phyloP scores from a whole-genome alignment of 2,888 invertebrate genomes.

The Microctonus aethiopoides region DNA sequence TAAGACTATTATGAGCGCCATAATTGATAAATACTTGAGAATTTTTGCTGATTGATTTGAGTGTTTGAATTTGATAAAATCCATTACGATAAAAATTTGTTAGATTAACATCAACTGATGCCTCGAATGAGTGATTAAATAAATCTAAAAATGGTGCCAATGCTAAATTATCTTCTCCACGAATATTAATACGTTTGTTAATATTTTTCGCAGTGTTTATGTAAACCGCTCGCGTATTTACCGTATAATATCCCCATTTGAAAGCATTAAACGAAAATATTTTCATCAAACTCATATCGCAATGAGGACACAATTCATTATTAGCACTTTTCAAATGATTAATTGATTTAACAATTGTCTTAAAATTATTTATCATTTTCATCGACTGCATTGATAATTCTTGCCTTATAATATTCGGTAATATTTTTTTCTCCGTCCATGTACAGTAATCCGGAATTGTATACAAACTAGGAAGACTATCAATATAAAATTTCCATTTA shows the following conservation, averaged over 20 bases:
- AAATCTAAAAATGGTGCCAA: constrained; percentile 90
- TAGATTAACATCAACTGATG: constrained; percentile 70
- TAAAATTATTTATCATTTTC: constrained; percentile 48
- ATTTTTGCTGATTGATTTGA: constrained; percentile 71
- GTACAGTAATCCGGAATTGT: constrained; percentile 78
- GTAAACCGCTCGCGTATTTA: constrained; percentile 88
- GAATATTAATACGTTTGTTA: constrained; percentile 43
- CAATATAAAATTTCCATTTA: constrained; percentile 75
- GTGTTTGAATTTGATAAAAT: constrained; percentile 71
- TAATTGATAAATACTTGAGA: constrained; percentile 90
- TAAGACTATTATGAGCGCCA: constrained; percentile 83
- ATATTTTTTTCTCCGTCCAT: constrained; percentile 68
- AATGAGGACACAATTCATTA: constrained; percentile 61
- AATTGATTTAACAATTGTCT: constrained; percentile 44
- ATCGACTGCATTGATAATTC: constrained; percentile 50
- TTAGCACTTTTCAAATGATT: constrained; percentile 35
- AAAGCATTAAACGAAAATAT: constrained; percentile 72
- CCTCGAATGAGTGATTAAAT: constrained; percentile 83
- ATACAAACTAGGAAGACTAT: constrained; percentile 76
- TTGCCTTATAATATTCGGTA: constrained; percentile 72
- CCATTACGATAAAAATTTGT: constrained; percentile 55
- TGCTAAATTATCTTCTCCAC: constrained; percentile 69
- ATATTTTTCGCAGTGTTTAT: constrained; percentile 69
- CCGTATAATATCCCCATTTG: constrained; percentile 85
- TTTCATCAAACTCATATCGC: constrained; percentile 62